These are phyloP conservation scores for Dryomyza anilis DNA, from an alignment of 2,888 invertebrate species.

Conservation along the genomic window DNA sequence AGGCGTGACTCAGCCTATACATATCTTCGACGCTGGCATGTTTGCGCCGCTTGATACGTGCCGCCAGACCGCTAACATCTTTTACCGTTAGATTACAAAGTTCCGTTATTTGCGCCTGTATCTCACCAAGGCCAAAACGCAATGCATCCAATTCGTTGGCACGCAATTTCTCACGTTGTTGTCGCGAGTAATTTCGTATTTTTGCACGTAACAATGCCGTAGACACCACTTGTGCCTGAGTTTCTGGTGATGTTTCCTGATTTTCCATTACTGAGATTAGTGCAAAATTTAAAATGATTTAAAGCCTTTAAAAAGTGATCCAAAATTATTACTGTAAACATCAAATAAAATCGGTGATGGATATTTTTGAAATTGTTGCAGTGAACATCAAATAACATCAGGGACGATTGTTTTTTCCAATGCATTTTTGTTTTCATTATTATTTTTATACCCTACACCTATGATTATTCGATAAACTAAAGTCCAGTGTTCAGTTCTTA, in stretches of 20 bases:
- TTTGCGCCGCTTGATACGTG: conserved; percentile 55
- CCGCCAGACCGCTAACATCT: conserved; percentile 52
- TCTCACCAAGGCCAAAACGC: conserved; percentile 55
- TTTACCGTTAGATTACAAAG: conserved; percentile 49
- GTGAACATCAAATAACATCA: too few relatives aligned
- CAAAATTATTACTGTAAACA: not conserved
- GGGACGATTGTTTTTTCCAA: too few relatives aligned
- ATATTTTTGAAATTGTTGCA: too few relatives aligned
- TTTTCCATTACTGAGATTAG: conserved; percentile 23
- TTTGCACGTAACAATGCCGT: conserved; percentile 42
- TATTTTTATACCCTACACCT: too few relatives aligned
- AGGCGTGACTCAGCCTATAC: conserved; percentile 54
- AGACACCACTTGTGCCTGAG: not conserved
- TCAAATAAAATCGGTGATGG: too few relatives aligned
- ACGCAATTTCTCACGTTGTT: conserved; percentile 46
- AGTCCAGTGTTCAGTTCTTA: too few relatives aligned
- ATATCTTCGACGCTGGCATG: conserved; percentile 54
- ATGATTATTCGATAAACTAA: too few relatives aligned
- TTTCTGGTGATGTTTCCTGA: not conserved
- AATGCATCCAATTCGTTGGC: conserved; percentile 46
- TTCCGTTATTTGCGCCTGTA: conserved; percentile 46
- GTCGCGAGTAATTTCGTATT: conserved; percentile 46
- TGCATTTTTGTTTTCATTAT: too few relatives aligned
- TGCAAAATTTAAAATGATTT: not conserved
- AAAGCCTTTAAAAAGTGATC: not conserved